Evolutionary conservation across 64 coral and sea anemone genomes (phyloP).

Genomic region (Stylophora pistillata): DNA sequence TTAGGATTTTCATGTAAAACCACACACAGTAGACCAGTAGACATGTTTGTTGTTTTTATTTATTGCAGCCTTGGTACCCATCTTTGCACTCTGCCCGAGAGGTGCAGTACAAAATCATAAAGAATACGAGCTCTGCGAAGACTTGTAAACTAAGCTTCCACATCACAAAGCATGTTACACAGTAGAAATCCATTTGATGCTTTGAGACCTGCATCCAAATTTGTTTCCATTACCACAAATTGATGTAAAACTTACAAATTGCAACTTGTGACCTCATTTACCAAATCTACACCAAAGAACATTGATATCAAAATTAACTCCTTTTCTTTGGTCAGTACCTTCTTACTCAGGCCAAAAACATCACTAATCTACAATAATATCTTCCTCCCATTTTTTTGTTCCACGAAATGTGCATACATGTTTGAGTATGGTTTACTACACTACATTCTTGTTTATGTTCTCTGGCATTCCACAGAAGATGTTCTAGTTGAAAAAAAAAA

Average conservation of each 20-base stretch:
- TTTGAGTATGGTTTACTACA: not conserved
- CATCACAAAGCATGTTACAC: conserved; percentile 13
- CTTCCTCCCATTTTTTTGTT: not conserved
- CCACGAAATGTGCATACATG: not conserved
- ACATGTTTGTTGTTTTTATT: not conserved
- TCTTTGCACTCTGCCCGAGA: conserved; percentile 1
- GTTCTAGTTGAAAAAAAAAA: not conserved
- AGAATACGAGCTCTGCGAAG: not conserved
- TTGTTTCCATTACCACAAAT: conserved; percentile 8
- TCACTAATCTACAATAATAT: not conserved
- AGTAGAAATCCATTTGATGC: not conserved
- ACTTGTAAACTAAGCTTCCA: not conserved
- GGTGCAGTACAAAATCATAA: conserved; percentile 7
- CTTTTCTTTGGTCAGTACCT: not conserved
- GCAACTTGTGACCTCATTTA: not conserved
- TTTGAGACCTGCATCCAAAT: not conserved
- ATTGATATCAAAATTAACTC: conserved; percentile 1
- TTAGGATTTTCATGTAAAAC: too few species aligned
- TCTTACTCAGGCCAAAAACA: not conserved
- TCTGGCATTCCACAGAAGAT: not conserved
- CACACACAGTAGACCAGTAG: not conserved
- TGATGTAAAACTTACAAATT: conserved; percentile 6
- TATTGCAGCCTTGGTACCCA: not conserved
- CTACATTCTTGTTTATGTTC: not conserved
- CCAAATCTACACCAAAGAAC: conserved; percentile 5